Base-by-base conservation (phyloP, 2,797 vertebrate species). In the Liparis tanakae region DNA sequence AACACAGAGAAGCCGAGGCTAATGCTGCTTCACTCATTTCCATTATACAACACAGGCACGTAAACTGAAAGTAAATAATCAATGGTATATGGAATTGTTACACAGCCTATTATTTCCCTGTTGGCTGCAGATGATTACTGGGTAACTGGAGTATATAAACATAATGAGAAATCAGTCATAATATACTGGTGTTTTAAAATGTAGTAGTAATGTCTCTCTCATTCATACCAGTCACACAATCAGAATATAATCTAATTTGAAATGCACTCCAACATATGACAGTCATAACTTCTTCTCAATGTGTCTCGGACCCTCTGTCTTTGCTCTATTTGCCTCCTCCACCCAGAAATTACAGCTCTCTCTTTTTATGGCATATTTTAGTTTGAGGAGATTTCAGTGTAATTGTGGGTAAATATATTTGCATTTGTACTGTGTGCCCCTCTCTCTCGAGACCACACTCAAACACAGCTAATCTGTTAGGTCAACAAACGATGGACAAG, bases 391-490 rank as follows among this genome's bases (percentile, higher is more conserved):
- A 82, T 86, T 74, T 70, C 70, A 62, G 74, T 76, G 59, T 92
- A 91, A 90, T 89, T 84, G 82, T 88, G 77, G 87, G 78, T 88
- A 83, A 85, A 87, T 80, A 50, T 87, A 82, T 92, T 91, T 91
- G 85, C 83, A 89, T 87, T 85, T 81, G 74, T 76, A 71, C 67
- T 46, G 71, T 78, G 83, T 83, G 79, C 67, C 70, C 69, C 59
- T 63, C 43, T 44, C 88, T 86, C 84, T 65, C n/a, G 89, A 83
- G 85, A 88, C 80, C 39, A 61, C 68, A 66, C 78, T 85, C 85
- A 85, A 91, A 87, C 85, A 86, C 67, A 76, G 58, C 70, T 88
- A 84, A 90, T 86, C 84, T 85, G 0, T 25, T 77, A 72, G 81
- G 84, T 79, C 85, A 85, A 76, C 74, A 78, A 78, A 74, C 12